Conservation (phyloP, 2,797 vertebrate genomes). For the Pipistrellus nathusii region DNA sequence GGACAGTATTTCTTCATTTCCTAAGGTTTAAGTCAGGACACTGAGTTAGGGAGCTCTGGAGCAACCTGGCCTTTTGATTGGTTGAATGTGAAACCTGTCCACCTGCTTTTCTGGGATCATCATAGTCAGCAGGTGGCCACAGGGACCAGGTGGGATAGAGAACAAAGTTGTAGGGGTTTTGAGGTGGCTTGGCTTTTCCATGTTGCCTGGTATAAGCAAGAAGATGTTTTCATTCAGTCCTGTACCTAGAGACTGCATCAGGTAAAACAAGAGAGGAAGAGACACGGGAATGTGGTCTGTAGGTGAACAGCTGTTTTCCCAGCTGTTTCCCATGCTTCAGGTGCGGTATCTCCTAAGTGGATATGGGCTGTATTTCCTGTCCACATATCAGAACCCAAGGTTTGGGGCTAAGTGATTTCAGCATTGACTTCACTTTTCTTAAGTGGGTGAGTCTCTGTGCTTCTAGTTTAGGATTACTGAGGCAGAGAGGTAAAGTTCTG, state of each 20-base stretch:
- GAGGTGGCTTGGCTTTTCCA: constrained; percentile 50
- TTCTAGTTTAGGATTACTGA: neutral
- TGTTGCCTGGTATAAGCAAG: neutral
- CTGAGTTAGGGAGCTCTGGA: constrained; percentile 41
- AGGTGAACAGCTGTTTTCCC: neutral
- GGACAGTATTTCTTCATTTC: constrained; percentile 30
- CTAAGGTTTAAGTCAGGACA: neutral
- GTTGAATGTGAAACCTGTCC: constrained; percentile 63
- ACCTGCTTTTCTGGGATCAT: constrained; percentile 60
- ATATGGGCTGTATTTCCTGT: neutral
- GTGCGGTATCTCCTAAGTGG: neutral
- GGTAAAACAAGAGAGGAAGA: neutral
- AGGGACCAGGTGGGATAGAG: constrained; percentile 67
- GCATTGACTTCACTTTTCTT: neutral
- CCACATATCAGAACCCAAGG: neutral
- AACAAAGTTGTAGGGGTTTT: neutral
- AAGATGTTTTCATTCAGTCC: neutral
- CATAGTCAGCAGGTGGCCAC: constrained; percentile 70
- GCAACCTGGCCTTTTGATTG: constrained; percentile 48
- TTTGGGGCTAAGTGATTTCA: neutral
- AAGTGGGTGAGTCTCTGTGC: neutral
- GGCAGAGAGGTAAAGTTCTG: neutral
- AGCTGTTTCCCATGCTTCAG: neutral
- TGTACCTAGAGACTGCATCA: neutral
- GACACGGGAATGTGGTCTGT: neutral